These are phyloP conservation scores for Dinoponera quadriceps DNA, from an alignment of 1,140 invertebrate species.

Conservation along the genomic window DNA sequence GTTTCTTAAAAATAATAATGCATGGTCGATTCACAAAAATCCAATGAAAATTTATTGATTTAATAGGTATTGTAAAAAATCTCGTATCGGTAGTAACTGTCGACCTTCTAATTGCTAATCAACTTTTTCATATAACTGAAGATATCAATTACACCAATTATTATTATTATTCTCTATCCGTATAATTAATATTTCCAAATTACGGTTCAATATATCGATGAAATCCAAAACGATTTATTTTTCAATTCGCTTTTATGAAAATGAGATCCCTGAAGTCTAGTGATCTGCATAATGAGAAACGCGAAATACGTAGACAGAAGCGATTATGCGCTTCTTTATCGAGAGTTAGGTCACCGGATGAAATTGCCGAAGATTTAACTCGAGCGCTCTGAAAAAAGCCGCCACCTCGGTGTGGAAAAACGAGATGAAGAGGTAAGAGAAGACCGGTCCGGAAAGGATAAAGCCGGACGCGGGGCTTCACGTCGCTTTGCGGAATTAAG, in stretches of 20 bases:
- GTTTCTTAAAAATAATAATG: not conserved
- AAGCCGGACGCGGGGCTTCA: constrained; percentile 39
- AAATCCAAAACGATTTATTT: not conserved
- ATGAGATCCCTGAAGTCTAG: not conserved
- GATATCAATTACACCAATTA: constrained; percentile 6
- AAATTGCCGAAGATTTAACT: constrained; percentile 59
- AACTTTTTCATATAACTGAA: not conserved
- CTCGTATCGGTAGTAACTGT: not conserved
- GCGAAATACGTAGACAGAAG: not conserved
- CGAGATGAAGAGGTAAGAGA: constrained; percentile 53
- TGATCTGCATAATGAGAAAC: constrained; percentile 14
- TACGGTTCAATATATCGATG: not conserved
- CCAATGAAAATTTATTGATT: not conserved
- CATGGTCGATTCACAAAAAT: too few relatives aligned
- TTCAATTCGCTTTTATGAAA: not conserved
- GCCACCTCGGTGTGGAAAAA: not conserved
- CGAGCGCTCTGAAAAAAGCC: not conserved
- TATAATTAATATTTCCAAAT: not conserved
- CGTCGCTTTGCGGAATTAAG: constrained; percentile 73
- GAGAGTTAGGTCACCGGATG: constrained; percentile 9
- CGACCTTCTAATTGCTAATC: not conserved
- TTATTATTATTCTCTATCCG: not conserved
- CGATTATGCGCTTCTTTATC: constrained; percentile 52
- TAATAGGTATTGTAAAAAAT: not conserved
- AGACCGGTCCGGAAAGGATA: constrained; percentile 60